Evolutionary conservation across 2,113 vertebrate species (phyloP), one percentile per base, ranked within the genome.

Genomic region (Leucosticte australis): DNA sequence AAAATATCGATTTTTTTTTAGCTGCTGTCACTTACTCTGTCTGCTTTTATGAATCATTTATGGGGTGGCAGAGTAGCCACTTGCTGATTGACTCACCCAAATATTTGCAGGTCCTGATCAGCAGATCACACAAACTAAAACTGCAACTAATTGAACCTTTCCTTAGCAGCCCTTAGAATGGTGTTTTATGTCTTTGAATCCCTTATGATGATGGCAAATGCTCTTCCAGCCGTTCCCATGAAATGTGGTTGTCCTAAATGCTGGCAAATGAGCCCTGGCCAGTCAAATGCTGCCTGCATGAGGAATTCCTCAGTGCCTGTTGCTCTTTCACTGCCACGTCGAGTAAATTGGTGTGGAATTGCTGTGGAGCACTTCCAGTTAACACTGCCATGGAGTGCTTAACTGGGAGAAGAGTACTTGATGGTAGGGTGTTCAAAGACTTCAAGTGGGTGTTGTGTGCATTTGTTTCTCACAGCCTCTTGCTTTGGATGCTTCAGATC

Each of bases 141-240:
- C 90, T 90, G 57, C 59, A 73, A 55, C 65, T 69, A 47, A 77
- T 47, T 39, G 71, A 83, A 59, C 63, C 41, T 89, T 83, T 87
- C 50, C 46, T 77, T 41, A 90, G 63, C 82, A 86, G 71, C 90
- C 63, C 60, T 83, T 75, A 47, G 74, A 83, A 14, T 6, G 31
- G 30, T 63, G 56, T 88, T 95, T 95, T 33, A 59, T 85, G 82
- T 69, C 92, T 88, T 73, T 90, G 87, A 86, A 92, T 90, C 60
- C 39, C 92, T 55, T 19, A 15, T 18, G 64, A n/a, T 17, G 63
- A 83, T 59, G 55, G 50, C 41, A 83, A 44, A 79, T 15, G 87
- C 75, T 86, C 75, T 77, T 57, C 35, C 62, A 76, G 62, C 46
- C 42, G 10, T 69, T 62, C n/a, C 83, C 46, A 10, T 31, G 28